Percentiles rank a stretch among this genome's conserved stretches.
Conservation (phyloP, 2,797 vertebrate species). For the Cheirogaleus major region DNA sequence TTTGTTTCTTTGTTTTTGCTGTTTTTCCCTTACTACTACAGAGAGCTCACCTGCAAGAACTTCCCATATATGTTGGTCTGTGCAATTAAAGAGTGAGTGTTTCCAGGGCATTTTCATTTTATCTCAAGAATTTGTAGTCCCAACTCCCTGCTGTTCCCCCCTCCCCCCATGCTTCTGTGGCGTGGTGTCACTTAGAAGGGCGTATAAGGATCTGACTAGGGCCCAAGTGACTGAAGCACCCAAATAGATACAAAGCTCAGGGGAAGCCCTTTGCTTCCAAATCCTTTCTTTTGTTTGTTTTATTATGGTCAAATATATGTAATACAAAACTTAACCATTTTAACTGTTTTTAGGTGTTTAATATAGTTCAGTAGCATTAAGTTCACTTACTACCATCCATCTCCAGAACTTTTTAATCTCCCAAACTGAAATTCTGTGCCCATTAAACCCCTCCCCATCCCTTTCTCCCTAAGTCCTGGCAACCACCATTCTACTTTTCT, state of each 20-base stretch:
- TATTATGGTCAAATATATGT: background rate
- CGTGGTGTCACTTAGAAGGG: background rate
- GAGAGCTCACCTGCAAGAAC: background rate
- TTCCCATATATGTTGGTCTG: background rate
- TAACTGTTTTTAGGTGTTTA: background rate
- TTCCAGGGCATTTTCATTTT: slow-evolving; percentile 7
- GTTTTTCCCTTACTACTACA: background rate
- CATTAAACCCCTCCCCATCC: background rate
- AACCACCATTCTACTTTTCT: background rate
- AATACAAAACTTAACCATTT: background rate
- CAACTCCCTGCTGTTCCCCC: background rate
- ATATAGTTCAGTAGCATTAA: background rate
- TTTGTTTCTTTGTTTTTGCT: background rate
- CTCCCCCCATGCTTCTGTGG: background rate
- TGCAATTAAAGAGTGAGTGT: background rate
- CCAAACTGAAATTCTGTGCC: background rate
- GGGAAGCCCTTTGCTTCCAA: background rate
- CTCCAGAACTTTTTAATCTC: background rate
- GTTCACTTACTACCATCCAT: background rate
- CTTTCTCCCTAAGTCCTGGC: background rate
- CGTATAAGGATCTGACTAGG: background rate
- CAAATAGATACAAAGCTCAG: background rate
- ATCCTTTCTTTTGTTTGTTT: background rate
- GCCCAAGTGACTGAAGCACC: background rate
- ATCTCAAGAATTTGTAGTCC: background rate